Percentiles rank a stretch among this genome's conserved stretches.
These are phyloP conservation scores for Channa maculata DNA, from an alignment of 2,113 vertebrate species.

Conservation along the genomic window DNA sequence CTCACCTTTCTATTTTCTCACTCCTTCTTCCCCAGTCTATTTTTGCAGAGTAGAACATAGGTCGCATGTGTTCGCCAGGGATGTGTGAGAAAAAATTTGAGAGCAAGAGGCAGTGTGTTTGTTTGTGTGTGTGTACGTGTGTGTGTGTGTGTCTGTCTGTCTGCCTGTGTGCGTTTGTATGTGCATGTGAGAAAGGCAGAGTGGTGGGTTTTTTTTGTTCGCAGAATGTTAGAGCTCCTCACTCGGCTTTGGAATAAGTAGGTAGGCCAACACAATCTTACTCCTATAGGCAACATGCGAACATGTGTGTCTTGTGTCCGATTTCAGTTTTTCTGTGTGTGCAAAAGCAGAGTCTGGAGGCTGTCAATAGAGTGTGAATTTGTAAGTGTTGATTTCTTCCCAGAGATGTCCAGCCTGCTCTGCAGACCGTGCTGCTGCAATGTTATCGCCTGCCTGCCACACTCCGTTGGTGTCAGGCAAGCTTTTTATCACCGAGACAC, in stretches of 20 bases:
- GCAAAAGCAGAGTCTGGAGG: constrained; percentile 20
- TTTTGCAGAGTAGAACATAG: constrained; percentile 42
- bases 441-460: constrained; percentile 20
- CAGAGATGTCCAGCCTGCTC: constrained; percentile 33
- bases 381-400: constrained; percentile 41
- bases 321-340: constrained; percentile 7
- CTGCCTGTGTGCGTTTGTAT: too few species aligned
- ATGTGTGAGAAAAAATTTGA: constrained; percentile 49
- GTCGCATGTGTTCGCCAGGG: constrained; percentile 45
- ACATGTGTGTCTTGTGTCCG: constrained; percentile 12
- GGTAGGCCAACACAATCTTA: constrained; percentile 17
- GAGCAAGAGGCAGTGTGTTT: neutral
- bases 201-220: constrained; percentile 25
- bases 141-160: too few species aligned
- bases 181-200: neutral
- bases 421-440: constrained; percentile 36
- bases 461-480: constrained; percentile 56
- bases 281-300: neutral
- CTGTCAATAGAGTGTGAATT: constrained; percentile 58
- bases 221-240: constrained; percentile 18
- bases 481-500: constrained; percentile 34
- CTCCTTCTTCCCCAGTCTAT: constrained; percentile 13
- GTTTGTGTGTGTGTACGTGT: constrained; percentile 4
- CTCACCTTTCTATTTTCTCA: constrained; percentile 16
- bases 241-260: constrained; percentile 32